A percentile compares a stretch with the other conserved stretches of the same genome.
Conservation (phyloP, 2,888 invertebrate genomes). For the Caenorhabditis afra region DNA sequence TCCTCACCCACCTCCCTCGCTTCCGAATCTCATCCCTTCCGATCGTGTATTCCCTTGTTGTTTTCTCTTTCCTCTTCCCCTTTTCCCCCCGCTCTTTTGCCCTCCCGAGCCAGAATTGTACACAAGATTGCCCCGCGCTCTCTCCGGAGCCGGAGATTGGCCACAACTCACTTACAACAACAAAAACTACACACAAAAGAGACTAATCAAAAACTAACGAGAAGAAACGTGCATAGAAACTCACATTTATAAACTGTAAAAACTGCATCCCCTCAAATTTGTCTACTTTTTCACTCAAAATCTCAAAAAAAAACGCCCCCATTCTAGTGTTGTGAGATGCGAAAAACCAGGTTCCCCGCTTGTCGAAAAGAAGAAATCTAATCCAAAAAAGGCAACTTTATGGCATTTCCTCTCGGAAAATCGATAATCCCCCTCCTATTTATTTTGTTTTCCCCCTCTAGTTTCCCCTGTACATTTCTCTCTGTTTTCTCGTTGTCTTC, state of each 20-base stretch:
- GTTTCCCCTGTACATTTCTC: constrained; percentile 4
- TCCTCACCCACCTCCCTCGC: constrained; percentile 22
- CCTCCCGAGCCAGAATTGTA: constrained; percentile 23
- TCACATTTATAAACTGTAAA: constrained; percentile 9
- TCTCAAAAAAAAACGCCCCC: constrained; percentile 23
- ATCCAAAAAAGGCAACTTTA: constrained; percentile 16
- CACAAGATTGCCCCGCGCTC: too few relatives aligned
- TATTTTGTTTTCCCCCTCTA: constrained; percentile 2
- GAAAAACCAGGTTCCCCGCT: constrained; percentile 4
- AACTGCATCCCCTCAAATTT: background rate
- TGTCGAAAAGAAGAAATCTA: constrained; percentile 12
- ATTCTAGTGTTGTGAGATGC: constrained; percentile 49
- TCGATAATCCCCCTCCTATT: too few relatives aligned
- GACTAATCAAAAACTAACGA: too few relatives aligned
- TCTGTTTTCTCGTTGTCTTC: background rate
- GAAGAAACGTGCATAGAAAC: too few relatives aligned
- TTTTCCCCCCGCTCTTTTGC: background rate
- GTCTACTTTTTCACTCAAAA: constrained; percentile 20
- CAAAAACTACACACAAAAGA: too few relatives aligned
- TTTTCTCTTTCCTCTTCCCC: background rate
- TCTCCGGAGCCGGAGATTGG: too few relatives aligned
- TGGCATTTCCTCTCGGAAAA: constrained; percentile 2
- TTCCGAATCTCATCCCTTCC: constrained; percentile 44
- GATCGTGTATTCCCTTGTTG: constrained; percentile 38
- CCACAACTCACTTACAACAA: too few relatives aligned